These are phyloP conservation scores for Uria aalge DNA, from an alignment of 2,113 vertebrate genomes.

Conservation along the genomic window DNA sequence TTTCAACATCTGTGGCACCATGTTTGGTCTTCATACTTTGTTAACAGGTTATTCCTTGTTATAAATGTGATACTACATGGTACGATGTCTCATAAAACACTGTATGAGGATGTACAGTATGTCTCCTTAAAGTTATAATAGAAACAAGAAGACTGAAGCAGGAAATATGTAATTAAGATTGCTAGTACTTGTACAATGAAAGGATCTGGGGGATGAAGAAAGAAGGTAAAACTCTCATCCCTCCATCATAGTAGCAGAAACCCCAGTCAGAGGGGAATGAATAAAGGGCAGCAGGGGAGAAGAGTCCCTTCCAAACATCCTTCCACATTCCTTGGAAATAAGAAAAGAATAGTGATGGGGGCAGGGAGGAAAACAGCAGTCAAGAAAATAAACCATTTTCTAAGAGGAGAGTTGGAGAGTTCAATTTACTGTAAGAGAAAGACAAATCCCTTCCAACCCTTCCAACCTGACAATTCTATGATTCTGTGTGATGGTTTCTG, in stretches of 20 bases:
- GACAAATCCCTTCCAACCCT: background rate
- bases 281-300: background rate
- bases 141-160: background rate
- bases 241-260: background rate
- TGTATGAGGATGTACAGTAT: background rate
- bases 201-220: background rate
- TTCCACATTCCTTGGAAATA: background rate
- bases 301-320: background rate
- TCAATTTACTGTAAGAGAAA: background rate
- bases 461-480: background rate
- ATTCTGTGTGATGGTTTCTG: background rate
- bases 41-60: background rate
- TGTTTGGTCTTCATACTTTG: background rate
- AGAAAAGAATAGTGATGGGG: background rate
- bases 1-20: background rate
- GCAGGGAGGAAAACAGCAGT: background rate
- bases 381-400: background rate
- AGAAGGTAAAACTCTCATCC: background rate
- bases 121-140: background rate
- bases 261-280: background rate
- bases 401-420: background rate
- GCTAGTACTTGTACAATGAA: background rate
- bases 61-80: background rate
- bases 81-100: background rate
- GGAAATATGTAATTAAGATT: background rate